These are phyloP conservation scores for Poeciliopsis gracilis DNA, from an alignment of 2,797 vertebrate genomes.

Conservation along the genomic window DNA sequence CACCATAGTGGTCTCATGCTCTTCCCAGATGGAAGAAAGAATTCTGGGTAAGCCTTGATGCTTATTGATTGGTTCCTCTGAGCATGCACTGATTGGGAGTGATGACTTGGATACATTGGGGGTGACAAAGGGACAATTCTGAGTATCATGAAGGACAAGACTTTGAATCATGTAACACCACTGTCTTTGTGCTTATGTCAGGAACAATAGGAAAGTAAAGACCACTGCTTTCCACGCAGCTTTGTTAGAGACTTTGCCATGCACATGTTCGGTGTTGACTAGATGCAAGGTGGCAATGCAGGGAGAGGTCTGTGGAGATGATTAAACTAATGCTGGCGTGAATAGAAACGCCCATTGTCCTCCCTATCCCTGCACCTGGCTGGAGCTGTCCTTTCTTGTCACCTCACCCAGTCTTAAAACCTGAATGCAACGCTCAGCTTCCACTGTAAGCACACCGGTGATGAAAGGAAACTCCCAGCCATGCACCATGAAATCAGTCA, in stretches of 20 bases:
- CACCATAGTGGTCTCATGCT: background rate
- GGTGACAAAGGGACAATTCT: background rate
- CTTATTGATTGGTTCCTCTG: background rate
- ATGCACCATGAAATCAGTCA: slow-evolving; percentile 15
- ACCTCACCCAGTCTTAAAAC: slow-evolving; percentile 27
- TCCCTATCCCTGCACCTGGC: slow-evolving; percentile 61
- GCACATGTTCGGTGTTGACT: slow-evolving; percentile 5
- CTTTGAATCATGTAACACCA: background rate
- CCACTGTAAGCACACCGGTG: background rate
- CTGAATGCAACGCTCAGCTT: slow-evolving; percentile 7
- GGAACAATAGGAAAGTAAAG: slow-evolving; percentile 24
- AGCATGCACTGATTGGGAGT: background rate
- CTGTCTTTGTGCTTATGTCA: slow-evolving; percentile 63
- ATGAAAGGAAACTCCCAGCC: slow-evolving; percentile 25
- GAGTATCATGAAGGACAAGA: background rate
- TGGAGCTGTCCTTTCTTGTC: slow-evolving; percentile 64
- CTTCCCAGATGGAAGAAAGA: background rate
- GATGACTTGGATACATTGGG: background rate
- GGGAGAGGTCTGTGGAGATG: slow-evolving; percentile 27
- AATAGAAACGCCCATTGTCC: slow-evolving; percentile 67
- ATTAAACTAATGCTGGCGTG: slow-evolving; percentile 21
- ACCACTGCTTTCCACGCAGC: background rate
- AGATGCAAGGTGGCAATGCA: slow-evolving; percentile 24
- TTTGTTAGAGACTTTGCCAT: background rate
- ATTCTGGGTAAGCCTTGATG: background rate